Conservation (phyloP, 2,113 vertebrate genomes). For the Pao palembangensis region DNA sequence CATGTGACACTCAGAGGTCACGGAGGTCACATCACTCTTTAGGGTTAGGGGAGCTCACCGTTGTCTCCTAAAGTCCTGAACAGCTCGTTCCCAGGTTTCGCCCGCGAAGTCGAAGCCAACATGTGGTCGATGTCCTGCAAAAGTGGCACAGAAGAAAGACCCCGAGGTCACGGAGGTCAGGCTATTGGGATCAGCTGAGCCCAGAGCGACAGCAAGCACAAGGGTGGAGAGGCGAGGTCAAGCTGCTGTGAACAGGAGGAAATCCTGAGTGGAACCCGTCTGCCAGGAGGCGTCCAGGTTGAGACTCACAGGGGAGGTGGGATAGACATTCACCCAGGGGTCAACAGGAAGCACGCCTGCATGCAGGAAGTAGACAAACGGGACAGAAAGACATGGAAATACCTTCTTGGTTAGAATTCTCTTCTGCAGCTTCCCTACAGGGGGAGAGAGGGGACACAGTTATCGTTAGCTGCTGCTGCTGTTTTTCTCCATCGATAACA, state of each 20-base stretch:
- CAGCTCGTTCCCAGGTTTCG: constrained; percentile 76
- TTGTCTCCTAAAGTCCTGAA: constrained; percentile 91
- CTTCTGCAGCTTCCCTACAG: constrained; percentile 69
- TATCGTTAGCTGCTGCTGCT: neutral
- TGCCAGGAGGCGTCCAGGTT: too few relatives aligned
- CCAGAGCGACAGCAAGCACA: too few relatives aligned
- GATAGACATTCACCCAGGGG: neutral
- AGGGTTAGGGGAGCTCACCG: constrained; percentile 70
- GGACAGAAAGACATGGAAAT: neutral
- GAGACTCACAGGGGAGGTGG: neutral
- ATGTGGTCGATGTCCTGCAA: constrained; percentile 81
- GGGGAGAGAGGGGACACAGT: neutral
- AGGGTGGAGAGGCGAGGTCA: too few relatives aligned
- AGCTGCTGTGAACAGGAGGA: neutral
- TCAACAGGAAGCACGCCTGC: neutral
- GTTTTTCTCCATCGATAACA: too few relatives aligned
- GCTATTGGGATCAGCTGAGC: too few relatives aligned
- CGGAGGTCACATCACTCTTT: too few relatives aligned
- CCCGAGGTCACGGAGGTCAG: too few relatives aligned
- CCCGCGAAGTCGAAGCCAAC: constrained; percentile 72
- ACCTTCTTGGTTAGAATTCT: constrained; percentile 65
- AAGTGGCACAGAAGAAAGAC: neutral
- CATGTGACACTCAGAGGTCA: neutral
- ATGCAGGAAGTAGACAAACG: too few relatives aligned
- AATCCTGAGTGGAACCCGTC: too few relatives aligned